Evolutionary conservation across 1,140 invertebrate species (phyloP), one percentile per base, ranked within the genome.

Genomic region (Caenorhabditis remanei): DNA sequence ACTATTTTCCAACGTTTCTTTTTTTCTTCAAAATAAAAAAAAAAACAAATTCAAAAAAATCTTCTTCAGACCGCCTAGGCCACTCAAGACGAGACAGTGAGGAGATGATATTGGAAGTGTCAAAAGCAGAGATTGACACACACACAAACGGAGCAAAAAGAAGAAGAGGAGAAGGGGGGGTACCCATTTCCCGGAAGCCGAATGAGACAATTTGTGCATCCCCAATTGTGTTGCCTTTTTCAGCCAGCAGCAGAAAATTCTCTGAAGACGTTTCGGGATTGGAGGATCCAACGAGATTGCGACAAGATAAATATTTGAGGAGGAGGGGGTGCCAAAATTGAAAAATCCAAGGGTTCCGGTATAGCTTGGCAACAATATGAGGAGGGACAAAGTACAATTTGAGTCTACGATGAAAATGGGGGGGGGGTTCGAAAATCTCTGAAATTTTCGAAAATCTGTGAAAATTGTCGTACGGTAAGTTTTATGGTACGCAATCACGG

Each of bases 151-250:
- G 55, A 58, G 55, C 14, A 32, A 58, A 67, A 67, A 41, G 11
- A 41, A 32, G 63, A 67, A 41, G 11, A 41, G 24, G 63, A 41
- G 63, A n/a, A 61, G 16, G 58, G 58, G 65, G 41, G 41, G 41
- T 19, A 40, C 71, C 46, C 71, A 79, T 79, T 79, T 53, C 50
- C 71, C 71, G 71, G 71, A 79, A 50, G 71, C n/a, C 71, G 71
- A 79, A 79, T 79, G 71, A 79, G 71, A 79, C 71, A 79, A 79
- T 53, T 79, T 50, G 71, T 41, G 71, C 71, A 79, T 79, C 67
- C 5, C n/a, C 71, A 50, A 79, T 46, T 71, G 21, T 71, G 65
- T 79, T 79, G 71, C 71, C n/a, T 32, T 63, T 63, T 8, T 63
- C 5, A 11, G n/a, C 9, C 16, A 32, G 8, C 40, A 32, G 32